Base-by-base conservation (phyloP, 1,140 invertebrate genomes). In the Anastrepha obliqua region DNA sequence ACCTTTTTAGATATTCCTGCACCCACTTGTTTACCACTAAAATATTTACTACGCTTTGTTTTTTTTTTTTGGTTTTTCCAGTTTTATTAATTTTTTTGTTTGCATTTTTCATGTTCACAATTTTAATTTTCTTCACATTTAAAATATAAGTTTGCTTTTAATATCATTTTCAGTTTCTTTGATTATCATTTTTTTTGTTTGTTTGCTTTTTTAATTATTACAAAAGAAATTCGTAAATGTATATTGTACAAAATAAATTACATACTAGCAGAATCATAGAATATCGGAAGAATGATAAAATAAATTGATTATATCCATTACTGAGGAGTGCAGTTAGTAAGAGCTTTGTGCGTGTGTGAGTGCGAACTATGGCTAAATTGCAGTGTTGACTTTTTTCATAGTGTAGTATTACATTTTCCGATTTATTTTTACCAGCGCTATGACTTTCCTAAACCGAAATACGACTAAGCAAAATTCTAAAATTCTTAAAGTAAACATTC, bases 221-320 rank as follows among this genome's bases (percentile, higher is more conserved):
- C 47, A 81, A 86, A 62, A 86, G 60, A 60, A 86, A 86, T 60
- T 62, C 85, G 60, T 60, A 60, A 86, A 62, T 86, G 15, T 55
- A 86, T 44, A 74, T 44, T 74, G 67, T 74, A 60, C 81, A 86
- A 86, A 86, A 86, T 86, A 86, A 86, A 86, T 51, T 86, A 86
- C 20, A 81, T 55, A 81, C 74, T 55, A 81, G 74, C 51, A 81
- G 74, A 81, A 29, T 81, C 9, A 39, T 81, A 17, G 39, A 81
- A 81, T 13, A 74, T 6, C 17, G 42, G 8, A 60, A 60, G 15
- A 86, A 86, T 42, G 29, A 85, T 9, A 62, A 62, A 86, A 42
- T n/a, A 6, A 85, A 58, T 74, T 74, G 42, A 39, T 74, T 74
- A 15, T 42, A 74, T 42, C 7, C 39, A n/a, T 15, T 11, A 17